Base-by-base conservation (phyloP, 2,113 vertebrate species). In the Eptesicus fuscus region DNA sequence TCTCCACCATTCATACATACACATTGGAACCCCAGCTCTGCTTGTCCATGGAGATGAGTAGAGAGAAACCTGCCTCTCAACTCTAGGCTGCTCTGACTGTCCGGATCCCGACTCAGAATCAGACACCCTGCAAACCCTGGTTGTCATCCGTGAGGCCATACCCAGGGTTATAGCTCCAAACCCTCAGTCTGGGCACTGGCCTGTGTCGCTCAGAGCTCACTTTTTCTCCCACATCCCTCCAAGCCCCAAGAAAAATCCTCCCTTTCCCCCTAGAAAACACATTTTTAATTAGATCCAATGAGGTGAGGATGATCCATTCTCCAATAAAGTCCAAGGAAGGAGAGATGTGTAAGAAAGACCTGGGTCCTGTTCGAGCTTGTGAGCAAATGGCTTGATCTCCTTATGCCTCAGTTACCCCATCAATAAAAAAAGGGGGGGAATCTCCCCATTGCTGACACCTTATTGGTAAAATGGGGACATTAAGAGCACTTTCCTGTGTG, bases 181-280 rank as follows among this genome's bases (percentile, higher is more conserved):
- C 2, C 5, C 37, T 42, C 2, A 0, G 0, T 7, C 42, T 63
- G 40, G 23, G 56, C 47, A 25, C 71, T 17, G 16, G 4, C 22
- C 47, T n/a, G 5, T 11, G 2, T 14, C 17, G 47, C 49, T 74
- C 37, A 13, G 23, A 69, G 2, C 8, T 28, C 4, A 12, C 49
- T 28, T 51, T 32, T 63, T 32, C 47, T 17, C 40, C 77, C 61
- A 88, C 82, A 25, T 23, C 37, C 22, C 12, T 65, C 42, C 30
- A 69, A n/a, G 17, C 4, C 1, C 56, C 49, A 44, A 51, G 35
- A 37, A 92, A 74, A 28, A 44, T 9, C 25, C 40, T 10, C 47
- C 2, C 30, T n/a, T 78, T 47, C 11, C 7, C 28, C 14, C 74
- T 32, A 13, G 32, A 83, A 67, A 95, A 23, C 8, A 42, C 28